Conservation (phyloP, 2,113 vertebrate species). For the Tetraodon nigroviridis region DNA sequence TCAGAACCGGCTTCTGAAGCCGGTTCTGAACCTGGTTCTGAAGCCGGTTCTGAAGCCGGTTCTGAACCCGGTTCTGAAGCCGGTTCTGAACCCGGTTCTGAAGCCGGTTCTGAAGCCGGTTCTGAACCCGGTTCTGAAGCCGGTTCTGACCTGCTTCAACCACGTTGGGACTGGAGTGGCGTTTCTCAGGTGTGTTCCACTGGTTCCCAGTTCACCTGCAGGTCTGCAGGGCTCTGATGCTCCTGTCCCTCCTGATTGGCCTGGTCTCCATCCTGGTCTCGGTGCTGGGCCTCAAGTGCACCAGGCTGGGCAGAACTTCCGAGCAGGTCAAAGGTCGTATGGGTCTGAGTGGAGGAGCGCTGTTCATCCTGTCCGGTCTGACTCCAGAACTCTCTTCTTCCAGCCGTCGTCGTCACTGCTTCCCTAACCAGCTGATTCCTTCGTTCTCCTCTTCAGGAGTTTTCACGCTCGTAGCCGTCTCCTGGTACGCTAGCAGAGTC, state of each 20-base stretch:
- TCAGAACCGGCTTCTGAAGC: too few species aligned
- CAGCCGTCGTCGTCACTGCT: too few species aligned
- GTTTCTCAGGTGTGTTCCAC: not conserved
- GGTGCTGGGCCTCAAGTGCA: conserved; percentile 81
- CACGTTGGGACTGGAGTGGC: too few species aligned
- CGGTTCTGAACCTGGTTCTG: too few species aligned
- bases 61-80: too few species aligned
- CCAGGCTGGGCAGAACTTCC: conserved; percentile 69
- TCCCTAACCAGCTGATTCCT: not conserved
- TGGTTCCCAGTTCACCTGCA: conserved; percentile 74
- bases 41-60: too few species aligned
- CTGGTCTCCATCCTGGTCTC: conserved; percentile 72
- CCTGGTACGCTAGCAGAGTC: conserved; percentile 68
- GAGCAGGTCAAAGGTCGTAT: conserved; percentile 75
- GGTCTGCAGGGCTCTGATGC: conserved; percentile 85
- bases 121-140: too few species aligned
- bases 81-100: too few species aligned
- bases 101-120: too few species aligned
- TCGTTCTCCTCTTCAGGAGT: conserved; percentile 48
- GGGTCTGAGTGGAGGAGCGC: conserved; percentile 71
- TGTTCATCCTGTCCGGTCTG: conserved; percentile 81
- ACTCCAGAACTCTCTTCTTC: too few species aligned
- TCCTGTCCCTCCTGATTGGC: conserved; percentile 77
- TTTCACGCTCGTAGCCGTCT: conserved; percentile 58
- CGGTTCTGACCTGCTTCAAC: too few species aligned